These are phyloP conservation scores for Florisuga fusca DNA, from an alignment of 2,797 vertebrate genomes.

Conservation along the genomic window DNA sequence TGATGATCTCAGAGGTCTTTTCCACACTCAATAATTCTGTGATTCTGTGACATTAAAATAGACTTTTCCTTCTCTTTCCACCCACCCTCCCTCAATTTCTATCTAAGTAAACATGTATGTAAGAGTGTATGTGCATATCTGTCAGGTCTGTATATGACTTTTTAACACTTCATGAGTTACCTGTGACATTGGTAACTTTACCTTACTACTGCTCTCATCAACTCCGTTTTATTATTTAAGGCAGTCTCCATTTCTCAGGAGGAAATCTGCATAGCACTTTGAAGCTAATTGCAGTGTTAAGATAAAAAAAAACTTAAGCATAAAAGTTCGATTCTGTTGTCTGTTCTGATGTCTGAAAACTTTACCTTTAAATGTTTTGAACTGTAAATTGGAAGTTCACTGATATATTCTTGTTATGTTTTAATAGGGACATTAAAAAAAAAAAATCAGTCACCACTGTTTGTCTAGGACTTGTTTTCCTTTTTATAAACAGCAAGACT, in stretches of 20 bases:
- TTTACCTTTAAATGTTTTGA: constrained; percentile 50
- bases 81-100: background rate
- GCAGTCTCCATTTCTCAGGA: background rate
- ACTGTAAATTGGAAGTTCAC: constrained; percentile 60
- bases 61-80: background rate
- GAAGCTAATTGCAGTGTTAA: background rate
- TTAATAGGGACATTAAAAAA: constrained; percentile 53
- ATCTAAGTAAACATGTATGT: background rate
- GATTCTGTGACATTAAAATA: background rate
- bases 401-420: constrained; percentile 46
- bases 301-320: background rate
- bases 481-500: constrained; percentile 31
- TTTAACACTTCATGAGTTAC: background rate
- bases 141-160: background rate
- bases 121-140: background rate
- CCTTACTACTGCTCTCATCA: background rate
- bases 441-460: background rate
- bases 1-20: no score
- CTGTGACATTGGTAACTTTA: background rate
- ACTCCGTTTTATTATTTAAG: constrained; percentile 9
- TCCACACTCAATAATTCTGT: no score
- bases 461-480: constrained; percentile 34
- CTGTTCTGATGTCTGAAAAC: background rate
- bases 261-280: background rate
- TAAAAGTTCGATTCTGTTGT: background rate